phyloP scores from a whole-genome alignment of 2,797 vertebrate genomes.

The Vultur gryphus region DNA sequence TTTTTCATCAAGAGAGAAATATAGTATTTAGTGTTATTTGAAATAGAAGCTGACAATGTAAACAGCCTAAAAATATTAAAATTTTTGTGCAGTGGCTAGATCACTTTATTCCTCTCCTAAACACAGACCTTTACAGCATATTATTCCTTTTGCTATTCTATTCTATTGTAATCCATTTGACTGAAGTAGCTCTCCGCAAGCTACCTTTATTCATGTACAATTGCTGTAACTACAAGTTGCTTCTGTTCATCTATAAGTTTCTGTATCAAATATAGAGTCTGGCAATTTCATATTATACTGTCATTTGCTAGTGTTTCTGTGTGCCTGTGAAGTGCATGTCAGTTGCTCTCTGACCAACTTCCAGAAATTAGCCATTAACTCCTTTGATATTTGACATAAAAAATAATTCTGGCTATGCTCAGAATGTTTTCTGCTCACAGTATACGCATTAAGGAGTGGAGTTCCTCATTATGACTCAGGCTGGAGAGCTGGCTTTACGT shows the following conservation, averaged over 20 bases:
- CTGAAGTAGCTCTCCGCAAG: not conserved
- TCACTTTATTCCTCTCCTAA: not conserved
- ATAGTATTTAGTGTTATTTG: not conserved
- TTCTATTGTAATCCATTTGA: not conserved
- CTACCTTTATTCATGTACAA: not conserved
- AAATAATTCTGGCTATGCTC: not conserved
- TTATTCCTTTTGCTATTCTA: not conserved
- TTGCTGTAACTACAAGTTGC: not conserved
- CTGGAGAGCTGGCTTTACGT: not conserved
- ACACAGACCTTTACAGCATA: not conserved
- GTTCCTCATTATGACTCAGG: not conserved
- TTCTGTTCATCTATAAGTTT: not conserved
- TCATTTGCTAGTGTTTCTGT: not conserved
- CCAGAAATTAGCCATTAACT: not conserved
- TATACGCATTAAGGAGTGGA: not conserved
- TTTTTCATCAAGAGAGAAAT: not conserved
- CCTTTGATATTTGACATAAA: not conserved
- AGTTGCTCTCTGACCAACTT: not conserved
- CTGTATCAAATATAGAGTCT: not conserved
- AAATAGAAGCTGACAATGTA: not conserved
- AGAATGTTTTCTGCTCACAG: not conserved
- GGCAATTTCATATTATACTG: not conserved
- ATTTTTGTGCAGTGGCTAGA: not conserved
- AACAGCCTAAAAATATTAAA: not conserved
- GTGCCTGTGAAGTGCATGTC: not conserved